Evolutionary conservation across 2,797 vertebrate genomes (phyloP).

Genomic region (Fistularia commersonii): DNA sequence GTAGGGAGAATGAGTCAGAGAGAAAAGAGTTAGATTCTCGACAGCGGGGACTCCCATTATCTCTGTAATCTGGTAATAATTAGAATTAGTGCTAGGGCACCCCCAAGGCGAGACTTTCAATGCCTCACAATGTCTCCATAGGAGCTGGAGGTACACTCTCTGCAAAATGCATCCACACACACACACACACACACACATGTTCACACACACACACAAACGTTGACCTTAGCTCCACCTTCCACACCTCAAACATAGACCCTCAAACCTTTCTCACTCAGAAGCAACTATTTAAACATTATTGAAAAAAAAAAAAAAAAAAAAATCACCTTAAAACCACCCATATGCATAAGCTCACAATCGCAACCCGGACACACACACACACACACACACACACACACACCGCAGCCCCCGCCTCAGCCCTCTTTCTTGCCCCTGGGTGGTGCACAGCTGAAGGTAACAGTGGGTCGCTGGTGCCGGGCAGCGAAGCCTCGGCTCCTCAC

Average conservation of each 20-base stretch:
- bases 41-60: slow-evolving; percentile 75
- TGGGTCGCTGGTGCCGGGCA: slow-evolving; percentile 59
- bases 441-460: slow-evolving; percentile 71
- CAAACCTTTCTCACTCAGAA: slow-evolving; percentile 45
- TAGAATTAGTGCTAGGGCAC: slow-evolving; percentile 76
- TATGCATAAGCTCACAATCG: slow-evolving; percentile 22
- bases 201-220: slow-evolving; percentile 36
- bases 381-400: slow-evolving; percentile 20
- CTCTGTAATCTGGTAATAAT: slow-evolving; percentile 80
- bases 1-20: slow-evolving; percentile 47
- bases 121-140: slow-evolving; percentile 67
- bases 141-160: slow-evolving; percentile 54
- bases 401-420: slow-evolving; percentile 49
- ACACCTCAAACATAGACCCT: slow-evolving; percentile 38
- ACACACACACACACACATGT: slow-evolving; percentile 11
- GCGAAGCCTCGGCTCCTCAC: slow-evolving; percentile 49
- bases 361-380: slow-evolving; percentile 23
- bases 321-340: slow-evolving; percentile 38
- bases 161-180: slow-evolving; percentile 33
- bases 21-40: slow-evolving; percentile 65
- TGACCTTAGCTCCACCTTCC: slow-evolving; percentile 49
- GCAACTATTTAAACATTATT: slow-evolving; percentile 60
- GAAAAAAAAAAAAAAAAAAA: slow-evolving; percentile 41
- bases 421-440: slow-evolving; percentile 58
- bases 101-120: slow-evolving; percentile 63